Conservation (phyloP, 2,797 vertebrate genomes). For the Pteronotus mesoamericanus region DNA sequence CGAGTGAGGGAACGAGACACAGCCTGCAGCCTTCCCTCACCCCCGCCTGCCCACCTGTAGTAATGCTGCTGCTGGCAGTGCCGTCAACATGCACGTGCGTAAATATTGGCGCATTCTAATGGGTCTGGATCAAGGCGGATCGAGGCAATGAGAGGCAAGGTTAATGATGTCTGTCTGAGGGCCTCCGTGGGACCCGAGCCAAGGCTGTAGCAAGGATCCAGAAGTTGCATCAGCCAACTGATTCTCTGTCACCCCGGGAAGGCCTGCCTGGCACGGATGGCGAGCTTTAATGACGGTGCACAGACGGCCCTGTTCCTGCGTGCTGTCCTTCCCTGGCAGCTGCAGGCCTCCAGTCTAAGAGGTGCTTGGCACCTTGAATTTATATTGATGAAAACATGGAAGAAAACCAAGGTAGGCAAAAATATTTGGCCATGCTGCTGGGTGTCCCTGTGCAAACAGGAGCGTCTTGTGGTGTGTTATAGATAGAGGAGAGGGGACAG, state of each 20-base stretch:
- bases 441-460: not conserved
- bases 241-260: slow-evolving; percentile 62
- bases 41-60: not conserved
- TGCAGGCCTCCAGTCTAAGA: not conserved
- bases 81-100: slow-evolving; percentile 25
- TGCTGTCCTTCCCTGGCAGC: not conserved
- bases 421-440: not conserved
- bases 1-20: not conserved
- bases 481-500: not conserved
- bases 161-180: slow-evolving; percentile 72
- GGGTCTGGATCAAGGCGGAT: not conserved
- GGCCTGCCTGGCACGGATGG: not conserved
- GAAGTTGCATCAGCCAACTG: slow-evolving; percentile 65
- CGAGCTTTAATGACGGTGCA: not conserved
- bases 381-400: not conserved
- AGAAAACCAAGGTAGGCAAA: not conserved
- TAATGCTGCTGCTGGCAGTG: not conserved
- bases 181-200: slow-evolving; percentile 43
- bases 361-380: slow-evolving; percentile 20
- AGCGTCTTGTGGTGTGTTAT: not conserved
- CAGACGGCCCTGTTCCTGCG: not conserved
- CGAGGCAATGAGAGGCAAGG: slow-evolving; percentile 52
- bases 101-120: slow-evolving; percentile 58
- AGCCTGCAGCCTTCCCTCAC: not conserved
- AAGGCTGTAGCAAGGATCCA: slow-evolving; percentile 53